Evolutionary conservation across 30 jellyfish, hydroid and myxozoan species (phyloP), one percentile per base, ranked within the genome.

Genomic region (Hydractinia echinata): DNA sequence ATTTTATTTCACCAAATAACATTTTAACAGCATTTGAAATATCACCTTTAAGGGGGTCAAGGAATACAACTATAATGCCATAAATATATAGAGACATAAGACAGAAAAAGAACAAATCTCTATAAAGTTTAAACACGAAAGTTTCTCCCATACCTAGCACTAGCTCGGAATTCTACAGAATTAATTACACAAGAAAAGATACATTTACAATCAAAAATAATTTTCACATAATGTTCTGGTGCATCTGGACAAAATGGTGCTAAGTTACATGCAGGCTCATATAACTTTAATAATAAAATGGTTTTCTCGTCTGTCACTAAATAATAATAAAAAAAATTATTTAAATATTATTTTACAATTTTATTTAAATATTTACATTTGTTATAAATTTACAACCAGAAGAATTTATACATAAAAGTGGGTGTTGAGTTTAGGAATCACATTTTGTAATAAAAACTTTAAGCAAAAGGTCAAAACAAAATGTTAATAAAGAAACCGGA

Each of bases 201-300:
- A 88, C 96, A 62, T 8, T 77, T 58, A 58, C 83, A 82, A 18
- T 79, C 60, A 54, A 89, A 79, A 9, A 53, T 5, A 30, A 89
- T 81, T 77, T 89, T 89, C 53, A 82, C 97, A 56, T 89, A 89
- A 39, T 77, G 80, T 78, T 89, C 97, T 4, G 92, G 73, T 8
- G 84, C 69, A 61, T 85, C 77, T 4, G 97, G 97, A 54, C 95
- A 89, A 72, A 85, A 89, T 44, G 97, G 97, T 8, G 79, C 86
- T 10, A 89, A 86, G 48, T 77, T 83, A 66, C 61, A 81, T 8
- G 95, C 84, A 7, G 92, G 89, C 0, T 20, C 83, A 49, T 66
- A 51, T 62, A 89, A 85, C 82, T 85, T 89, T 67, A 89, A 53
- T 11, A 89, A 72, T 56, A 89, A 64, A 7, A 84, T 74, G 54